Conservation (phyloP, 2,888 invertebrate genomes). For the Alsophila aescularia region DNA sequence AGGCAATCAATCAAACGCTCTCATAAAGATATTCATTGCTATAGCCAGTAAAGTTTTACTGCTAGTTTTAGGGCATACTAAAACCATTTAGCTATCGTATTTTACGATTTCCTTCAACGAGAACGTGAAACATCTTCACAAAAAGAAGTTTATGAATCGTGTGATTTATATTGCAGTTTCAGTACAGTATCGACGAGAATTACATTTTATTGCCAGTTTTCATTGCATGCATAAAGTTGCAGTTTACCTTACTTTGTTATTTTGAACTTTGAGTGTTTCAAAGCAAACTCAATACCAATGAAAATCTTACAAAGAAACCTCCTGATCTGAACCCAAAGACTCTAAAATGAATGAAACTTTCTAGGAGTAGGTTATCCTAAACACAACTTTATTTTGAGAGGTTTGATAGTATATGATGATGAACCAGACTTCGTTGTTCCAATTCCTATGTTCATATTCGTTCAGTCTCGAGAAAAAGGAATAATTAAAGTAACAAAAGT, state of each 20-base stretch:
- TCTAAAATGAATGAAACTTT: too few relatives aligned
- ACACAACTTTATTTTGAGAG: too few relatives aligned
- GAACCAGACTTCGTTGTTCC: too few relatives aligned
- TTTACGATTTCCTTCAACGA: slow-evolving; percentile 69
- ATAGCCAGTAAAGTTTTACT: slow-evolving; percentile 71
- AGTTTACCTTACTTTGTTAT: not conserved
- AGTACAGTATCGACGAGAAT: slow-evolving; percentile 25
- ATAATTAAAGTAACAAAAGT: too few relatives aligned
- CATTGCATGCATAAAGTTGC: slow-evolving; percentile 6
- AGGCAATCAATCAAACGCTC: slow-evolving; percentile 76
- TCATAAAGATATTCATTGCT: slow-evolving; percentile 75
- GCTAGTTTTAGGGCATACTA: slow-evolving; percentile 74
- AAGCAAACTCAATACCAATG: too few relatives aligned
- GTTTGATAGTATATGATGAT: too few relatives aligned
- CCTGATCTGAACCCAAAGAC: too few relatives aligned
- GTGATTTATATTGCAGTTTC: slow-evolving; percentile 49
- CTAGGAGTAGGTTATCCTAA: too few relatives aligned
- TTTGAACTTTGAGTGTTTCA: not conserved
- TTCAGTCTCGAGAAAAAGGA: too few relatives aligned
- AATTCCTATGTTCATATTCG: too few relatives aligned
- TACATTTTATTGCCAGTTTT: slow-evolving; percentile 26
- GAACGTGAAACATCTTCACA: slow-evolving; percentile 56
- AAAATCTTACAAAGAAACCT: too few relatives aligned
- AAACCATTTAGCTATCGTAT: slow-evolving; percentile 76
- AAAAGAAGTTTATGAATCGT: slow-evolving; percentile 66